Evolutionary conservation across 2,888 invertebrate species (phyloP), one percentile per base, ranked within the genome.

Genomic region (Oscheius myriophilus): DNA sequence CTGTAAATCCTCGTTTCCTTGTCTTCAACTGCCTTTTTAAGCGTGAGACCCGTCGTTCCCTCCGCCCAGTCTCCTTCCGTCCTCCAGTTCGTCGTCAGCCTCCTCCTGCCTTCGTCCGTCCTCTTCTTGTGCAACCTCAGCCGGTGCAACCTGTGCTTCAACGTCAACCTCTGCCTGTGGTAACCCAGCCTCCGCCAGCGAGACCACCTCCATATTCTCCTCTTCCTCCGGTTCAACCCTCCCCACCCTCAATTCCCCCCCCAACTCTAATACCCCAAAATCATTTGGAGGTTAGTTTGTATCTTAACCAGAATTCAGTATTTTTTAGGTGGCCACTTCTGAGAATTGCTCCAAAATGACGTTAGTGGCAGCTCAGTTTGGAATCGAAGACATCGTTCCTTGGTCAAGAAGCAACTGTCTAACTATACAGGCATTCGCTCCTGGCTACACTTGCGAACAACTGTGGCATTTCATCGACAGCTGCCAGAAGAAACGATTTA

Each of bases 401-500:
- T 79, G 76, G 77, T 73, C 77, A 0, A 64, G 71, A 39, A 65
- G 63, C 25, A 79, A 79, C 61, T 79, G 79, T 51, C 1, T 63
- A 2, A 69, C 73, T 55, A 45, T 79, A 1, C 70, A 73, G 66
- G 52, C 64, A 68, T 73, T 73, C 51, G 76, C 69, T 12, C 76
- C 76, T 7, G 69, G 63, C 0, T 74, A 74, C 43, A 74, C 69
- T 53, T 77, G 76, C 55, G 72, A 71, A 16, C 71, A 73, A 55
- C 71, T 77, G 9, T 77, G 59, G 69, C 74, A 74, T 54, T 77
- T 77, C 42, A 71, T 77, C 23, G 76, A 77, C 68, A 74, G 74
- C 51, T 77, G 76, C 64, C 70, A 72, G 43, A 68, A 43, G 55
- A 70, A 70, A 54, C 68, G 71, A 49, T 72, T 76, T 62, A 67